Evolutionary conservation across 1,140 invertebrate genomes (phyloP).

Genomic region (Calliphora vicina): DNA sequence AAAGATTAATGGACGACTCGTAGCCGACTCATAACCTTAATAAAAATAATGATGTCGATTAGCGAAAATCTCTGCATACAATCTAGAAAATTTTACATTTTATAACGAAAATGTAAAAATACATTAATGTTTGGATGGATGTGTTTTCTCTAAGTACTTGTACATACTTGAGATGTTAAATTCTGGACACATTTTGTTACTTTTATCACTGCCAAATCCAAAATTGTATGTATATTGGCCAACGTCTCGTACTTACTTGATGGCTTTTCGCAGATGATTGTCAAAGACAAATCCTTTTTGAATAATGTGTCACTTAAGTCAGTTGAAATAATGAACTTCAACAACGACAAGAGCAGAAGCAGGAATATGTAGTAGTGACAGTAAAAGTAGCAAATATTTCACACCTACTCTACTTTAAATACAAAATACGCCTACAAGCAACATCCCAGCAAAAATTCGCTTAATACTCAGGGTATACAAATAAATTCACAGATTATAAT

Average conservation of each 20-base stretch:
- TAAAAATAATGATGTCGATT: slow-evolving; percentile 21
- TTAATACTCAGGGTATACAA: no score
- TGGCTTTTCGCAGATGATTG: slow-evolving; percentile 21
- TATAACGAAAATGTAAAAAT: not conserved
- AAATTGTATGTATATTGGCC: not conserved
- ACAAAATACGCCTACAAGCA: no score
- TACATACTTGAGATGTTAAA: not conserved
- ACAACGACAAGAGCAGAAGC: not conserved
- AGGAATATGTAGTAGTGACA: not conserved
- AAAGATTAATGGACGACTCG: slow-evolving; percentile 28
- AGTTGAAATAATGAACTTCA: slow-evolving; percentile 18
- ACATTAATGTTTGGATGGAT: no score
- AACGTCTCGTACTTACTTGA: not conserved
- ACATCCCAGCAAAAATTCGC: no score
- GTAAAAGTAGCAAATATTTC: not conserved
- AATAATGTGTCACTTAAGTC: slow-evolving; percentile 29
- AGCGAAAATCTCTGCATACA: slow-evolving; percentile 33
- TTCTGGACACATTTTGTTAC: slow-evolving; percentile 23
- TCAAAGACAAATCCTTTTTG: slow-evolving; percentile 30
- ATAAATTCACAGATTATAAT: no score
- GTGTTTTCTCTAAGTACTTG: not conserved
- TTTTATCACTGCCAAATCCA: not conserved
- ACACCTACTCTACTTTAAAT: not conserved
- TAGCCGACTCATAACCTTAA: slow-evolving; percentile 7
- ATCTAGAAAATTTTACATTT: not conserved